A percentile compares a stretch with the other conserved stretches of the same genome.
These are phyloP conservation scores for Phocoena phocoena DNA, from an alignment of 2,113 vertebrate genomes.

Conservation along the genomic window DNA sequence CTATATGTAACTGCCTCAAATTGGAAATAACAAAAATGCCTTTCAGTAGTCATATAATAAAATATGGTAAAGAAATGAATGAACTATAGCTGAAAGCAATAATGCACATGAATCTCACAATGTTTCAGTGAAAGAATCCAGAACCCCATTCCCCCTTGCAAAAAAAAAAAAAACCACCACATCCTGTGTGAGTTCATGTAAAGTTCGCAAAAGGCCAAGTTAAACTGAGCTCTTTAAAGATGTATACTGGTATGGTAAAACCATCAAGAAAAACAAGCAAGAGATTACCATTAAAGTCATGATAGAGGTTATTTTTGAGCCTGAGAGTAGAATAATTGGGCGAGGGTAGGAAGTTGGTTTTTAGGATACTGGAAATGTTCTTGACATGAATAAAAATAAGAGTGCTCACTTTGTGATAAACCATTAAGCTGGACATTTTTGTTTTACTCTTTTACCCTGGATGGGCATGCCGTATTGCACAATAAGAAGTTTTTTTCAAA, in stretches of 20 bases:
- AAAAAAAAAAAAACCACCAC: too few relatives aligned
- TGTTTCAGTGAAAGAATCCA: neutral
- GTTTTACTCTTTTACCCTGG: neutral
- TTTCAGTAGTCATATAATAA: neutral
- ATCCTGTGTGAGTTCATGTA: neutral
- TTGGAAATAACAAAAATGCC: neutral
- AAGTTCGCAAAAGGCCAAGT: neutral
- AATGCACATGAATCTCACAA: neutral
- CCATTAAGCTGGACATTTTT: neutral
- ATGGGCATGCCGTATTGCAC: neutral
- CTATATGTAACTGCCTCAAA: neutral
- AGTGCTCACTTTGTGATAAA: neutral
- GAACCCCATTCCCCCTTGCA: neutral
- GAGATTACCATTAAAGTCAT: neutral
- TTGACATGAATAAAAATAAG: neutral
- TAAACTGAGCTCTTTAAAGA: neutral
- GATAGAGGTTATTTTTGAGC: neutral
- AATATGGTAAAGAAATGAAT: neutral
- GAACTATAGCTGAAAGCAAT: neutral
- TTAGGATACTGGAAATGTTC: neutral
- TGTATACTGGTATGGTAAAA: neutral
- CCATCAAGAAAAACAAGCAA: neutral
- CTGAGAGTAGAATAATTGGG: neutral
- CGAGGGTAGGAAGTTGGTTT: neutral
- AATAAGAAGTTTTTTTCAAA: neutral